These are phyloP conservation scores for Lasioglossum morio DNA, from an alignment of 2,888 invertebrate genomes.

Conservation along the genomic window DNA sequence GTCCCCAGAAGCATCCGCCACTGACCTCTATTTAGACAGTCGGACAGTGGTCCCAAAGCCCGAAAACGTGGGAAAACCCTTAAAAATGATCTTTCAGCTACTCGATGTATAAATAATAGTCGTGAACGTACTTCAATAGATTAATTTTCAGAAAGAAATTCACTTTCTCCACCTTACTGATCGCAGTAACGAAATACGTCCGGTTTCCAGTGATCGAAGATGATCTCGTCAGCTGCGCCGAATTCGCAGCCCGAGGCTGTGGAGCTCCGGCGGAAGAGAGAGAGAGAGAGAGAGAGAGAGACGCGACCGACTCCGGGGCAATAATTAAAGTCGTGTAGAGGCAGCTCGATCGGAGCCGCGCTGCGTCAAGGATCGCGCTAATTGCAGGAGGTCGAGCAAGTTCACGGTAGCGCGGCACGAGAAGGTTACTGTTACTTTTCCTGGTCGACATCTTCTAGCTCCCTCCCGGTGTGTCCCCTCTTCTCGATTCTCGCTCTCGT, in stretches of 20 bases:
- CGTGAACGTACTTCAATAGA: no score
- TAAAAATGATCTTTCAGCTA: no score
- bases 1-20: no score
- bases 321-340: constrained; percentile 46
- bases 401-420: constrained; percentile 67
- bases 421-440: constrained; percentile 79
- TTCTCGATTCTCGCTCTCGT: constrained; percentile 49
- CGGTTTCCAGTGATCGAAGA: background rate
- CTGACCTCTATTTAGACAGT: no score
- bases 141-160: background rate
- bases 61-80: no score
- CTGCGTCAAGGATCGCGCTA: constrained; percentile 60
- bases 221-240: background rate
- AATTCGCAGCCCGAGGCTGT: background rate
- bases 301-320: constrained; percentile 5
- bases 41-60: no score
- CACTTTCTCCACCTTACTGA: background rate
- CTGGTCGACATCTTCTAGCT: constrained; percentile 70
- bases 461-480: constrained; percentile 34
- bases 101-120: no score
- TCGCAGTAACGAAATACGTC: background rate
- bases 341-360: constrained; percentile 44
- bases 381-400: constrained; percentile 70
- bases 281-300: constrained; percentile 6
- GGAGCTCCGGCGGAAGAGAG: background rate